Percentiles rank a stretch among this genome's conserved stretches.
Conservation (phyloP, 2,888 invertebrate species). For the Chymomyza caudatula region DNA sequence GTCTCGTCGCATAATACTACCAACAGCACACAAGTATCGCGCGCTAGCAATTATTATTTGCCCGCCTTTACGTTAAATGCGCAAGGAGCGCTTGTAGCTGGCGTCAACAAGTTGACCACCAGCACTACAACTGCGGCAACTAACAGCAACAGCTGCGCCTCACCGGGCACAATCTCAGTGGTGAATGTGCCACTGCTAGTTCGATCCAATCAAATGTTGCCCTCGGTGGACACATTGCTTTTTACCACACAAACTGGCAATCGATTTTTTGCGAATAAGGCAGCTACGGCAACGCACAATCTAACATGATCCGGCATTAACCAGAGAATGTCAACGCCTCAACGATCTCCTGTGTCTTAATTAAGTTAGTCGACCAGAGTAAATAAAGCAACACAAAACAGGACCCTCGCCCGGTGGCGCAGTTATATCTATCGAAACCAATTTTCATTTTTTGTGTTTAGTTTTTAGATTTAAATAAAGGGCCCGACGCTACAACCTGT, state of each 20-base stretch:
- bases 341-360: slow-evolving; percentile 71
- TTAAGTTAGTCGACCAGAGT: slow-evolving; percentile 53
- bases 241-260: slow-evolving; percentile 64
- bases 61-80: slow-evolving; percentile 63
- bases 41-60: slow-evolving; percentile 53
- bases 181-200: slow-evolving; percentile 65
- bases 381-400: neutral
- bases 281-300: slow-evolving; percentile 42
- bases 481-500: slow-evolving; percentile 60
- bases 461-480: slow-evolving; percentile 46
- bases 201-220: slow-evolving; percentile 73
- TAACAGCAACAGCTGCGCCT: slow-evolving; percentile 15
- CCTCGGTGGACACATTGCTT: slow-evolving; percentile 76
- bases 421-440: neutral
- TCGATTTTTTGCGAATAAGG: slow-evolving; percentile 58
- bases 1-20: slow-evolving; percentile 30
- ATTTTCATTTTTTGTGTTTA: slow-evolving; percentile 37
- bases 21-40: slow-evolving; percentile 25
- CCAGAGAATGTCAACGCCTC: slow-evolving; percentile 31
- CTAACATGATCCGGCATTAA: slow-evolving; percentile 57
- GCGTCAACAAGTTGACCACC: slow-evolving; percentile 34
- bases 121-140: slow-evolving; percentile 16
- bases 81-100: slow-evolving; percentile 33
- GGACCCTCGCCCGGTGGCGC: neutral
- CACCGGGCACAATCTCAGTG: slow-evolving; percentile 47